phyloP scores from a whole-genome alignment of 2,797 vertebrate genomes.

The Argyrosomus regius region DNA sequence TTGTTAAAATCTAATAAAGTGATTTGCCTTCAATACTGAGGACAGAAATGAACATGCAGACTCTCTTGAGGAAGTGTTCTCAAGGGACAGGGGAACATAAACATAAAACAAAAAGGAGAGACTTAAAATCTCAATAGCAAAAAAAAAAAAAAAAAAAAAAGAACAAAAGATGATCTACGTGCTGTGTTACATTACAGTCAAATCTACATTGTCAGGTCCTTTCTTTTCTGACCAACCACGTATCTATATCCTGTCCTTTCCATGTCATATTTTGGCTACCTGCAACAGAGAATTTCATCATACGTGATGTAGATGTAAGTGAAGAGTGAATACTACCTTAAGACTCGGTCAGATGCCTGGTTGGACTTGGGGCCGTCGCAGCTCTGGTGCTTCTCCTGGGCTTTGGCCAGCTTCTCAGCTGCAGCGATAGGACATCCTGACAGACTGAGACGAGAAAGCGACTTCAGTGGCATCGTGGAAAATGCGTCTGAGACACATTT shows the following conservation, averaged over 20 bases:
- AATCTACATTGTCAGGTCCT: background rate
- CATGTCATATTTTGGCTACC: background rate
- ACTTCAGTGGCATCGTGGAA: background rate
- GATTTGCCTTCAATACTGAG: conserved; percentile 60
- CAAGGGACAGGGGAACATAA: conserved; percentile 64
- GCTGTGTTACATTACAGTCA: conserved; percentile 16
- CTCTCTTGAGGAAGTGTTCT: conserved; percentile 58
- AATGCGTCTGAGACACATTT: conserved; percentile 5
- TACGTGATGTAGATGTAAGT: background rate
- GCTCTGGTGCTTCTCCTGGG: conserved; percentile 97
- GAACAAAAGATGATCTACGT: conserved; percentile 25
- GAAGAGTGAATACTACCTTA: conserved; percentile 88
- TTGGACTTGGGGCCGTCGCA: conserved; percentile 95
- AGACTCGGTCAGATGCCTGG: conserved; percentile 96
- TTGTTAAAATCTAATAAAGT: conserved; percentile 66
- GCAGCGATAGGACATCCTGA: conserved; percentile 99
- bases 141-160: conserved; percentile 33
- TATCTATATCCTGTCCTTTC: too few species aligned
- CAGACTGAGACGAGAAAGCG: conserved; percentile 87
- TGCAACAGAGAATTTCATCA: background rate
- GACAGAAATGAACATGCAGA: conserved; percentile 56
- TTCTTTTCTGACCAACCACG: too few species aligned
- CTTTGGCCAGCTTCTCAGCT: conserved; percentile 98
- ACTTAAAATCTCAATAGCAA: conserved; percentile 38
- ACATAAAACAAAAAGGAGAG: conserved; percentile 59